Evolutionary conservation across 1,140 invertebrate genomes (phyloP).

Genomic region (Nasonia vitripennis): DNA sequence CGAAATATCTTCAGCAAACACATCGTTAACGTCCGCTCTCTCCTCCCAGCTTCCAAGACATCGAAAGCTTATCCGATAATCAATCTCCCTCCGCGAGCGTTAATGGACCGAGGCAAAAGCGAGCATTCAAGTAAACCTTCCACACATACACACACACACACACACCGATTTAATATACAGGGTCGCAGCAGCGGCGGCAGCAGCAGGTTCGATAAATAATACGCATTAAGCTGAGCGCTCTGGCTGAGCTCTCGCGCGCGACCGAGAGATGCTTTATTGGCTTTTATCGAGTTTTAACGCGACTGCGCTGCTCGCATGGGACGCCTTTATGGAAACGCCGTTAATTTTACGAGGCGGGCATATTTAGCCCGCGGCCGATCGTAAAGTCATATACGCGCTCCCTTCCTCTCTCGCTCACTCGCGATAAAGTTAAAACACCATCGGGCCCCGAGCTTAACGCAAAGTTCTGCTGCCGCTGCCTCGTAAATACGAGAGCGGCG

Average conservation of each 20-base stretch:
- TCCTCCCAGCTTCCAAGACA: too few species aligned
- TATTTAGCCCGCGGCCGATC: conserved; percentile 70
- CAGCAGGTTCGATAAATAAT: conserved; percentile 39
- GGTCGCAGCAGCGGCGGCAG: neutral
- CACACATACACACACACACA: neutral
- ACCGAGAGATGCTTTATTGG: conserved; percentile 68
- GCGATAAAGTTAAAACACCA: conserved; percentile 73
- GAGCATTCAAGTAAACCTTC: neutral
- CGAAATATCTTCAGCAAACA: neutral
- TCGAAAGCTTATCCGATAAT: conserved; percentile 12
- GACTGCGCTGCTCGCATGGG: conserved; percentile 48
- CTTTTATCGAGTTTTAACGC: conserved; percentile 72
- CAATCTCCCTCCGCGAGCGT: neutral
- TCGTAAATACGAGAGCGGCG: conserved; percentile 65
- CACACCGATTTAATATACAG: neutral
- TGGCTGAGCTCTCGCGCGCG: neutral
- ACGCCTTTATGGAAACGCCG: conserved; percentile 73
- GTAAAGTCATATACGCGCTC: conserved; percentile 70
- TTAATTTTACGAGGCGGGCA: conserved; percentile 72
- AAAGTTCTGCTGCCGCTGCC: conserved; percentile 63
- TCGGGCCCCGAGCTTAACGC: conserved; percentile 63
- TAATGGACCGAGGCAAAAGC: conserved; percentile 1
- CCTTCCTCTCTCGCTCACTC: conserved; percentile 6
- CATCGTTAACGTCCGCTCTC: neutral
- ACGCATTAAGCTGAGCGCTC: conserved; percentile 35